Percentiles rank a stretch among this genome's conserved stretches.
Evolutionary conservation across 2,797 vertebrate genomes (phyloP).

Genomic region (Neosilurus mollespiculum): DNA sequence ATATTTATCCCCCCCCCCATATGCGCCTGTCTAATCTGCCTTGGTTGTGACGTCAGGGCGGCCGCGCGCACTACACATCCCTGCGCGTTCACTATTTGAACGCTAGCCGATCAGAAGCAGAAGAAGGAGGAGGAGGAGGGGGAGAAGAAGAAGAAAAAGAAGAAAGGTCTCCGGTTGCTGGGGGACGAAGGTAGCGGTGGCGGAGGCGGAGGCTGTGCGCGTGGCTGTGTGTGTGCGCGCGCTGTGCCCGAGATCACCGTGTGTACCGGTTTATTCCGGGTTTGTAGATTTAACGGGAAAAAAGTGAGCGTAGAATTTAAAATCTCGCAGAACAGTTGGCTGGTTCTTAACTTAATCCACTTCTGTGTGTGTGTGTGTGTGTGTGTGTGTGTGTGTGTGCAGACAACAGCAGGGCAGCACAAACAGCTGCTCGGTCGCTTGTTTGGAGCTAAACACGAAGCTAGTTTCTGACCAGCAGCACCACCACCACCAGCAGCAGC

Average conservation of each 20-base stretch:
- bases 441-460: constrained; percentile 43
- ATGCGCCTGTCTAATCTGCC: constrained; percentile 9
- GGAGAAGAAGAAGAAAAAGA: too few species aligned
- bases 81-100: constrained; percentile 53
- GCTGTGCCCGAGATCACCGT: neutral
- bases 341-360: constrained; percentile 21
- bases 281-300: neutral
- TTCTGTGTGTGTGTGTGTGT: neutral
- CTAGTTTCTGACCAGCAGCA: constrained; percentile 23
- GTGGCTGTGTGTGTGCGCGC: constrained; percentile 18
- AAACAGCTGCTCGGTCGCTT: constrained; percentile 51
- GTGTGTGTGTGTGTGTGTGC: neutral
- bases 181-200: neutral
- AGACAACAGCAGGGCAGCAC: constrained; percentile 14
- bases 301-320: neutral
- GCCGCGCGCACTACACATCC: constrained; percentile 37
- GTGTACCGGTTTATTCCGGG: neutral
- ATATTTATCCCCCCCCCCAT: neutral
- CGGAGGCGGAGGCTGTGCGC: constrained; percentile 10
- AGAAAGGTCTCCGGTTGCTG: constrained; percentile 31
- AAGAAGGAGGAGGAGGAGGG: too few species aligned
- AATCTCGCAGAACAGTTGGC: neutral
- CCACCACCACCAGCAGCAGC: too few species aligned
- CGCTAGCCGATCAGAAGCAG: constrained; percentile 10
- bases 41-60: constrained; percentile 33